A percentile compares a stretch with the other conserved stretches of the same genome.
phyloP scores from a whole-genome alignment of 1,140 invertebrate genomes.

The Teleogryllus occipitalis region DNA sequence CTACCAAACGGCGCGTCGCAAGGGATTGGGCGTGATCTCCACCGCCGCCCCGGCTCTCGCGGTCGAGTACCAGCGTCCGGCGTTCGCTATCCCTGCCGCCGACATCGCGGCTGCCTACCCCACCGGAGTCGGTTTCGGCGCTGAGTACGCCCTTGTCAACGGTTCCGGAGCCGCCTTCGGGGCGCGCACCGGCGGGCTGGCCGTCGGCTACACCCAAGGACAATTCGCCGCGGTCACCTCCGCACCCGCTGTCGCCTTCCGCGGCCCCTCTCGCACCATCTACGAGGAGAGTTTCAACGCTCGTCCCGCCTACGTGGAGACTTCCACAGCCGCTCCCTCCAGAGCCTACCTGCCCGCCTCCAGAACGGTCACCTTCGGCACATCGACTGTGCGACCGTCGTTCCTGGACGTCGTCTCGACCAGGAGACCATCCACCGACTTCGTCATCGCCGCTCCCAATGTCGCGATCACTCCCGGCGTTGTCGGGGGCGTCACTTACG shows the following conservation, averaged over 20 bases:
- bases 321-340: not conserved
- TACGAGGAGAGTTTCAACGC: not conserved
- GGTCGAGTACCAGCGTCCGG: not conserved
- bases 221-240: not conserved
- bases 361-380: not conserved
- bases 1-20: not conserved
- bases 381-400: not conserved
- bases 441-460: conserved; percentile 12
- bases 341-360: not conserved
- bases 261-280: not conserved
- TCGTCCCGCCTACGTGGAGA: not conserved
- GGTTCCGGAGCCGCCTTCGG: too few relatives aligned
- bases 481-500: not conserved
- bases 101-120: not conserved
- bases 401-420: conserved; percentile 10
- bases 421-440: not conserved
- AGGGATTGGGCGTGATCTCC: not conserved
- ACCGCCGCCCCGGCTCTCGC: not conserved
- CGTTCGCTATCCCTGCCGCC: not conserved
- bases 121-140: not conserved
- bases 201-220: not conserved
- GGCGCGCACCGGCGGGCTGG: too few relatives aligned
- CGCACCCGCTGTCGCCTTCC: not conserved
- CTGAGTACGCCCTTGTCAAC: not conserved
- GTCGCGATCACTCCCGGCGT: not conserved